Evolutionary conservation across 2,888 invertebrate genomes (phyloP), one percentile per base, ranked within the genome.

Genomic region (Perizoma affinitatum): DNA sequence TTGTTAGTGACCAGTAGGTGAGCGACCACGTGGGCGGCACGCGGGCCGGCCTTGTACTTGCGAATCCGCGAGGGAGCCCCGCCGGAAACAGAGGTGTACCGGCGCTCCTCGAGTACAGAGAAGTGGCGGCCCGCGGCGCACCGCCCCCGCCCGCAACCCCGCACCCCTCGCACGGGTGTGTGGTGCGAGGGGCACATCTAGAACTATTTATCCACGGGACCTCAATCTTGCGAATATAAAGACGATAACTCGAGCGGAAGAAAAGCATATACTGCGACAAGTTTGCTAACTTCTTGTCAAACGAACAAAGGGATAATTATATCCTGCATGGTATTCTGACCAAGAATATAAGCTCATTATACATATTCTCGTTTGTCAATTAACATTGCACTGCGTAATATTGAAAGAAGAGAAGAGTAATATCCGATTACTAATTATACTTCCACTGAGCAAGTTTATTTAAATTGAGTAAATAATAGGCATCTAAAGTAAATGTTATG

Each of bases 21-120:
- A 80, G 80, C 77, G 78, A 73, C 81, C 90, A 89, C 90, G 90
- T 89, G 90, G 87, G 83, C 83, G 88, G 86, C 88, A 82, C 84
- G 86, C 83, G 84, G 82, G 80, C 66, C 75, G 78, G 77, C 74
- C 79, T 65, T 63, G 67, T 63, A 84, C 84, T 87, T 85, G 85
- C 82, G 85, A 84, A 87, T 81, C 84, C 88, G 88, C 90, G 88
- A 88, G 90, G 82, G 83, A 82, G 89, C 87, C 85, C 84, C 84
- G 86, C 90, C 91, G 90, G 91, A 90, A 91, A 89, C 90, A 86
- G 91, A 90, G 90, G 90, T 90, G 88, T 88, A 87, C 88, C 89
- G 88, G 90, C 85, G 88, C 90, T 89, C 91, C 87, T 88, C 87
- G 89, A 88, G 89, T 79, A 88, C 90, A 89, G 90, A 87, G 89